Base-by-base conservation (phyloP, 2,113 vertebrate species). In the Scytalopus superciliaris region DNA sequence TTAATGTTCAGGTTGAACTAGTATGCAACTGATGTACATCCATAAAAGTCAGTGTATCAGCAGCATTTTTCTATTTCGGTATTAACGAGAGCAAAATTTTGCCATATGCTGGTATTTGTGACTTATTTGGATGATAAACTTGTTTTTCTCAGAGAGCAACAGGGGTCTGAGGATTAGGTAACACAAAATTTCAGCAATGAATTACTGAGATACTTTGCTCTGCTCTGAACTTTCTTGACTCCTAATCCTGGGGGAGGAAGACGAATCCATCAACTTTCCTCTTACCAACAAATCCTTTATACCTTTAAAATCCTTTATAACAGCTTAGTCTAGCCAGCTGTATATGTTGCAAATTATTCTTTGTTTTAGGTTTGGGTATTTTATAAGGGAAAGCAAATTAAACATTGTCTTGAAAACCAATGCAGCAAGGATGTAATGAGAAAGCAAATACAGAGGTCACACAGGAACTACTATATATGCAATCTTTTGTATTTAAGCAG, bases 321-420 rank as follows among this genome's bases (percentile, higher is more conserved):
- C 49, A 74, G 9, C 30, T 56, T 89, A 12, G 13, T n/a, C 22
- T 59, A 50, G 23, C 9, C 42, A 50, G 22, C 5, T 66, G 7
- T 22, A 64, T 42, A 40, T 55, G 17, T 21, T 68, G 17, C 23
- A 73, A 92, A 81, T 59, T 56, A 50, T 40, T 56, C 15, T 52
- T 80, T 75, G 10, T 14, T 67, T 69, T 40, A n/a, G 22, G 17
- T 35, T 47, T 50, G 9, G 3, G 0, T 1, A 0, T 31, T 45
- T 67, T 80, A 89, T 37, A 80, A 60, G 63, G n/a, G 64, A 84
- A 73, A 66, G 2, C 2, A 82, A 87, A 73, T 45, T 50, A 16
- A 37, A 67, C 14, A 8, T 42, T 49, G 45, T 10, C 79, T 81
- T 72, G 30, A 72, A 93, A 84, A 79, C 3, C 12, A 42, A 3